Evolutionary conservation across 2,797 vertebrate species (phyloP), one percentile per base, ranked within the genome.

Genomic region (Gymnothorax javanicus): DNA sequence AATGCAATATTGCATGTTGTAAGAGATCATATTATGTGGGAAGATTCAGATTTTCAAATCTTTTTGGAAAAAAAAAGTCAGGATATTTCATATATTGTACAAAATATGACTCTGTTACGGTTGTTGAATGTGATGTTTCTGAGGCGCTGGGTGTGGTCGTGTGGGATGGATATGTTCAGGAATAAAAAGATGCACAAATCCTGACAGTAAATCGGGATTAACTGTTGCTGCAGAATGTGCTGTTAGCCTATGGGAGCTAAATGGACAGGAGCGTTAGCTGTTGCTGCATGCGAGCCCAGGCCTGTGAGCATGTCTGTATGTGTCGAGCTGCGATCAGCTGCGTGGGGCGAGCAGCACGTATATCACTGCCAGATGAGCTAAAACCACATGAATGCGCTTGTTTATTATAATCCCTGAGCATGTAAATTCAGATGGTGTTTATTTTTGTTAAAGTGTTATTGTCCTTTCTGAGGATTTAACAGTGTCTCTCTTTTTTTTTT

Each of bases 281-380:
- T 6, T 15, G 57, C 75, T 27, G 4, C 81, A 25, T 25, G 59
- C 67, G 20, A 64, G 83, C 59, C 12, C 54, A 60, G 60, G n/a
- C 54, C 9, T 86, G 75, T 27, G 59, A 54, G 85, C 83, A 50
- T 81, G 71, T 54, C 57, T 84, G 60, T 54, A 59, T 79, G 25
- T n/a, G 75, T 52, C 5, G 4, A 17, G 4, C 75, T 20, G 15
- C 54, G 75, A 23, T 79, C 75, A 20, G 50, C 50, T 52, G 2
- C 17, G 17, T 54, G 6, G 17, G 7, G 43, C 54, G 43, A 52
- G 50, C 25, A 79, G 75, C 6, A 20, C 23, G 23, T 20, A n/a
- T 52, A 8, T 8, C 75, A 54, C 17, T 7, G 33, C 43, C 27
- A 50, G 50, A 79, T 27, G 3, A 73, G 69, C 25, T 11, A 13